Conservation (phyloP, 2,797 vertebrate genomes). For the Channallabes apus region DNA sequence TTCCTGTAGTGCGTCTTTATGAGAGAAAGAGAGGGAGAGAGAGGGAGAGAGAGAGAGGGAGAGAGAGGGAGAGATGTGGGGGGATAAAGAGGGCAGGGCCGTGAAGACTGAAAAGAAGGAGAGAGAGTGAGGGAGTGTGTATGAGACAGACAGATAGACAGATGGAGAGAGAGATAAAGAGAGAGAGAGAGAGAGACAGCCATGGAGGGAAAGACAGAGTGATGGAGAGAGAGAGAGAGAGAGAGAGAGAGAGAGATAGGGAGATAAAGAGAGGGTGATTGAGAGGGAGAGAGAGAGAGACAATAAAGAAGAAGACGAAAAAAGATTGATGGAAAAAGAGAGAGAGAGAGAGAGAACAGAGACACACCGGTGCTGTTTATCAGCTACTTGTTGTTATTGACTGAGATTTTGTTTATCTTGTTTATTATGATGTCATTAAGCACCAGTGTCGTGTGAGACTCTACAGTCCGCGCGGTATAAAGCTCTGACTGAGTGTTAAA, state of each 20-base stretch:
- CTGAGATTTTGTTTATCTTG: not conserved
- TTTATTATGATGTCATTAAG: not conserved
- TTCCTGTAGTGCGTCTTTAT: slow-evolving; percentile 18
- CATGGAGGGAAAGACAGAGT: not conserved
- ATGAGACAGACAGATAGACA: too few species aligned
- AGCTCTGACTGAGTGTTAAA: not conserved
- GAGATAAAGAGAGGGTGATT: not conserved
- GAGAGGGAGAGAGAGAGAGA: too few species aligned
- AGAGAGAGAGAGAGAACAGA: not conserved
- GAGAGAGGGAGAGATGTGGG: not conserved
- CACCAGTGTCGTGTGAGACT: not conserved
- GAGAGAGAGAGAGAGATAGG: not conserved
- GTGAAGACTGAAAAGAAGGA: not conserved
- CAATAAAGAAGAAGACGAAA: too few species aligned
- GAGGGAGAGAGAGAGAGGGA: not conserved
- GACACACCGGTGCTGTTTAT: not conserved
- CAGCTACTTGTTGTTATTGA: not conserved
- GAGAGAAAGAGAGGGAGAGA: not conserved
- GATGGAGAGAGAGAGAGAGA: not conserved
- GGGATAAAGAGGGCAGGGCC: not conserved
- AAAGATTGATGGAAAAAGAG: not conserved
- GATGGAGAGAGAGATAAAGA: not conserved
- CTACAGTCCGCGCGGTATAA: not conserved
- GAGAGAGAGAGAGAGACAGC: not conserved
- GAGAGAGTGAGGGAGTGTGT: not conserved